Percentiles rank a stretch among this genome's conserved stretches.
phyloP scores from a whole-genome alignment of 2,797 vertebrate genomes.

The Rhinella marina region DNA sequence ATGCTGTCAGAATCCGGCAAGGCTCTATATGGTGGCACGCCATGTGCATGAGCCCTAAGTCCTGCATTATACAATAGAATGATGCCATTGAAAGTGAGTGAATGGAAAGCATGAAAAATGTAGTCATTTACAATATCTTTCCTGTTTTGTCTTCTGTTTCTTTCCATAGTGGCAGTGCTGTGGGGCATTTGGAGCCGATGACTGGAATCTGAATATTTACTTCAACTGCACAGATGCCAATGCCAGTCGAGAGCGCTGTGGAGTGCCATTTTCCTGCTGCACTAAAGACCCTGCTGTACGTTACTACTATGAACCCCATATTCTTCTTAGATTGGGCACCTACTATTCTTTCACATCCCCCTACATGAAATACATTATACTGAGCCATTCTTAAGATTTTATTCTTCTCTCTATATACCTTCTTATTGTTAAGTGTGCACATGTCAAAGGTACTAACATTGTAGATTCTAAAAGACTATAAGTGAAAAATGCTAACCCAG shows the following conservation, averaged over 20 bases:
- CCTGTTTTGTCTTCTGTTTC: constrained; percentile 34
- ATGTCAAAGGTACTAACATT: no score
- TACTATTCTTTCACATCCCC: not conserved
- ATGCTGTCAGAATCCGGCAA: no score
- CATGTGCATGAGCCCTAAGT: no score
- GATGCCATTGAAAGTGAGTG: not conserved
- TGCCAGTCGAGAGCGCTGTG: constrained; percentile 94
- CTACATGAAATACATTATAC: not conserved
- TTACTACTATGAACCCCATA: not conserved
- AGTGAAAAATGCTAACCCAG: no score
- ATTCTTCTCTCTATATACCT: not conserved
- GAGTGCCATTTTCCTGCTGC: constrained; percentile 97
- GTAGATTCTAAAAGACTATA: no score
- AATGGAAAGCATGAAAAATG: not conserved
- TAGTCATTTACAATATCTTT: not conserved
- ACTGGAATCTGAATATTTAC: constrained; percentile 99
- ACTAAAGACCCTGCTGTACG: constrained; percentile 97
- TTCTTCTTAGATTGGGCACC: not conserved
- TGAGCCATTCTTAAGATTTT: not conserved
- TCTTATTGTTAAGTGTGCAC: not conserved
- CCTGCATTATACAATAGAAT: not conserved
- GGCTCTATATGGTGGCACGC: not conserved
- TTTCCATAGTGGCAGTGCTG: constrained; percentile 95
- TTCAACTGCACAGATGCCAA: constrained; percentile 99
- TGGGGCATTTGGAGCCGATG: constrained; percentile 94